These are phyloP conservation scores for Andrena chrysosceles DNA, from an alignment of 2,888 invertebrate genomes.

Conservation along the genomic window DNA sequence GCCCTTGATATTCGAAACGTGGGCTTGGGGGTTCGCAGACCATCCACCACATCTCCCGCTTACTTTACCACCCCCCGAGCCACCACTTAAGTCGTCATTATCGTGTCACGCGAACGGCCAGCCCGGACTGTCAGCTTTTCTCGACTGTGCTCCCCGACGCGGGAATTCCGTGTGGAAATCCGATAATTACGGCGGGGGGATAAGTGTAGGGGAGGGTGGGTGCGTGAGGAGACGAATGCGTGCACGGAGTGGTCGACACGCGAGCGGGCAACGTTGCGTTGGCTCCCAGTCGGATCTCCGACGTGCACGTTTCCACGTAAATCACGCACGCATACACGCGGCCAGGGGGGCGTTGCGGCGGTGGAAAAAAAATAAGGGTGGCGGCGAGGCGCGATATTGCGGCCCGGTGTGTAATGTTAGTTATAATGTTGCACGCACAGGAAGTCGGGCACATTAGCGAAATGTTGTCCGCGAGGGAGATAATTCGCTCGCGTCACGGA, in stretches of 20 bases:
- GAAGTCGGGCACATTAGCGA: constrained; percentile 62
- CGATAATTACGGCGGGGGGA: constrained; percentile 75
- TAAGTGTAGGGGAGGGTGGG: constrained; percentile 52
- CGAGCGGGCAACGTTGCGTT: constrained; percentile 43
- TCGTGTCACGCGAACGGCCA: constrained; percentile 69
- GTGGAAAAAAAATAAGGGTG: constrained; percentile 37
- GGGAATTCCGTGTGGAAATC: constrained; percentile 70
- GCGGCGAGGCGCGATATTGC: constrained; percentile 50
- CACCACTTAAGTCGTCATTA: constrained; percentile 72
- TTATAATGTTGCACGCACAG: constrained; percentile 66
- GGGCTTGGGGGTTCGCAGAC: not conserved
- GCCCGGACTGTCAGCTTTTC: constrained; percentile 63
- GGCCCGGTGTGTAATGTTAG: constrained; percentile 49
- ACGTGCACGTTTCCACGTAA: constrained; percentile 55
- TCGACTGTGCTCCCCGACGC: constrained; percentile 25
- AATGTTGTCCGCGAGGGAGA: constrained; percentile 56
- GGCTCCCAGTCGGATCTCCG: constrained; percentile 38
- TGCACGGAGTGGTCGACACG: constrained; percentile 62
- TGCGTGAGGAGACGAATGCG: constrained; percentile 66
- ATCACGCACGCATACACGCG: constrained; percentile 52
- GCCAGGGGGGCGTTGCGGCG: constrained; percentile 4
- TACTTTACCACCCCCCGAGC: not conserved
- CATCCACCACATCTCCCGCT: not conserved
- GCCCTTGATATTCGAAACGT: too few species aligned
- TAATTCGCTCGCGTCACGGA: constrained; percentile 64